Conservation (phyloP, 2,888 invertebrate species). For the Bellardia bayeri region DNA sequence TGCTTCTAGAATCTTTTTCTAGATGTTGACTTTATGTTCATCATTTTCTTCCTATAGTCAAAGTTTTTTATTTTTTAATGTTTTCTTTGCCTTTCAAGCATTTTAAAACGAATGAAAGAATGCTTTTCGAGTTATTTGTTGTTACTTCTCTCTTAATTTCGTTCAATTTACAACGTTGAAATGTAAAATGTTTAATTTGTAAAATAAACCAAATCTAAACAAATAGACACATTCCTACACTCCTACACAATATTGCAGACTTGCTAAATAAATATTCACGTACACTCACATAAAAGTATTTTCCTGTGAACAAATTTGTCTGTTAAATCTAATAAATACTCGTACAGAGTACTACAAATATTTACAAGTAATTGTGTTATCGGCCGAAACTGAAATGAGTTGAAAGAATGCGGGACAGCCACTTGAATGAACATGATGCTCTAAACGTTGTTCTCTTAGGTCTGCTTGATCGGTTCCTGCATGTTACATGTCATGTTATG, state of each 20-base stretch:
- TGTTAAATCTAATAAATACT: slow-evolving; percentile 31
- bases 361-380: too few relatives aligned
- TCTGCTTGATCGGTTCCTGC: too few relatives aligned
- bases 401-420: too few relatives aligned
- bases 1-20: background rate
- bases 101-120: slow-evolving; percentile 5
- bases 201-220: slow-evolving; percentile 72
- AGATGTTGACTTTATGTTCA: slow-evolving; percentile 23
- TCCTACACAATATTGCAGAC: background rate
- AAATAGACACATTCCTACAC: slow-evolving; percentile 47
- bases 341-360: too few relatives aligned
- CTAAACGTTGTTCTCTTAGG: too few relatives aligned
- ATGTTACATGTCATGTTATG: too few relatives aligned
- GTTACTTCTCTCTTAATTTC: slow-evolving; percentile 34
- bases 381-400: too few relatives aligned
- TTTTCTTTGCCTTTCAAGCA: background rate
- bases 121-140: background rate
- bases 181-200: slow-evolving; percentile 71
- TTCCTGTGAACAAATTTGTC: slow-evolving; percentile 33
- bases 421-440: too few relatives aligned
- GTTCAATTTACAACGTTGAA: slow-evolving; percentile 64
- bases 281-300: slow-evolving; percentile 1
- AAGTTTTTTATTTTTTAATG: background rate
- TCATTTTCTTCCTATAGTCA: slow-evolving; percentile 7
- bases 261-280: slow-evolving; percentile 11